phyloP scores from a whole-genome alignment of 1,140 invertebrate species.

The Arctopsyche grandis region DNA sequence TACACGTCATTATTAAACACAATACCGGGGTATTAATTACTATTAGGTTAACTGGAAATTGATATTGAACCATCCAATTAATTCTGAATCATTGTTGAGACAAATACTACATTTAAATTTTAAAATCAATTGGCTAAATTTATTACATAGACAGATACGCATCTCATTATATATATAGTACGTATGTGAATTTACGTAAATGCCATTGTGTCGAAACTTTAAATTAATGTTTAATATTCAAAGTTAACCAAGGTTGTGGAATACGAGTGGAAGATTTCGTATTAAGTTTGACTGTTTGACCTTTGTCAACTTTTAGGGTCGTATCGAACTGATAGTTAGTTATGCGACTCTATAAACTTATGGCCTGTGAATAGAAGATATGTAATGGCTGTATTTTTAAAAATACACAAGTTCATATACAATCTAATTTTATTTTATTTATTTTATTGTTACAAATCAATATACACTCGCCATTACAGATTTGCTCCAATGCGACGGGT shows the following conservation, averaged over 20 bases:
- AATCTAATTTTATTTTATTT: no score
- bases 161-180: no score
- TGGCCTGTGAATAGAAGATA: background rate
- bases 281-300: background rate
- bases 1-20: background rate
- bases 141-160: no score
- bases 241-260: background rate
- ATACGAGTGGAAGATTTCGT: background rate
- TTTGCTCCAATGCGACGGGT: no score
- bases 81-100: no score
- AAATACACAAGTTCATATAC: no score
- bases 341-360: background rate
- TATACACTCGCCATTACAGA: no score
- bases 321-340: background rate
- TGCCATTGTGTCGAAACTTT: no score
- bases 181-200: no score
- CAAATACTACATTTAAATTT: no score
- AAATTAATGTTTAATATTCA: background rate
- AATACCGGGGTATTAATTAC: background rate
- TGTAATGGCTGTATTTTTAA: background rate
- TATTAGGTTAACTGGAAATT: background rate
- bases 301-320: constrained; percentile 9
- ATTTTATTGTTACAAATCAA: no score
- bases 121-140: no score
- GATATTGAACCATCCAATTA: background rate